A percentile compares a stretch with the other conserved stretches of the same genome.
phyloP scores from a whole-genome alignment of 2,113 vertebrate species.

The Prochilodus magdalenae region DNA sequence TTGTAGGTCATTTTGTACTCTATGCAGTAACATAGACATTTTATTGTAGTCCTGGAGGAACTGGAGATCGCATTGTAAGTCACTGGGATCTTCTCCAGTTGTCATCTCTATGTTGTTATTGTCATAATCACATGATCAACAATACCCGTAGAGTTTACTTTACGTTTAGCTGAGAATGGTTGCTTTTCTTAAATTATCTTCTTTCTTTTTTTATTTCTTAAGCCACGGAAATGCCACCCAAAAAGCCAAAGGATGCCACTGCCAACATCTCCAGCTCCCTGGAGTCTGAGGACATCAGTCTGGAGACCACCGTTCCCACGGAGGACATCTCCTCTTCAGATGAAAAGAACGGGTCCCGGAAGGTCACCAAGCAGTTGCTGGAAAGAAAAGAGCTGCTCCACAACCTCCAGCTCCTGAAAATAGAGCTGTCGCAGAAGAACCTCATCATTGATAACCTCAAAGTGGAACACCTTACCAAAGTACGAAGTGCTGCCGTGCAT shows the following conservation, averaged over 20 bases:
- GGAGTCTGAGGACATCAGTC: constrained; percentile 95
- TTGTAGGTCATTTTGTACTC: too few species aligned
- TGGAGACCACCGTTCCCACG: constrained; percentile 93
- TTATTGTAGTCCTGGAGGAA: too few species aligned
- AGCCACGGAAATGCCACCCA: constrained; percentile 81
- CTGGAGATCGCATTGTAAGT: too few species aligned
- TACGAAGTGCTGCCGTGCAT: constrained; percentile 57
- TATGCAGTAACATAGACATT: too few species aligned
- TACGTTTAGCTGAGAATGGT: too few species aligned
- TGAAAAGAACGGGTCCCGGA: constrained; percentile 83
- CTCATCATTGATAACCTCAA: constrained; percentile 95
- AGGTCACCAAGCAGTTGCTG: constrained; percentile 90
- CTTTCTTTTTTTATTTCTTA: not conserved
- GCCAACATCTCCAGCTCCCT: constrained; percentile 91
- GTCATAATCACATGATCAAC: too few species aligned
- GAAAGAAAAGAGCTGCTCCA: constrained; percentile 93
- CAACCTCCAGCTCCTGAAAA: constrained; percentile 89
- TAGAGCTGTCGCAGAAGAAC: constrained; percentile 94
- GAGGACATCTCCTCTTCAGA: constrained; percentile 96
- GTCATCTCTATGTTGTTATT: too few species aligned
- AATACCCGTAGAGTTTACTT: too few species aligned
- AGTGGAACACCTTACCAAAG: constrained; percentile 92
- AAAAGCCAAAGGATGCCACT: constrained; percentile 73
- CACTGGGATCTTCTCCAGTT: too few species aligned
- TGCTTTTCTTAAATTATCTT: not conserved